These are phyloP conservation scores for Neosalanx taihuensis DNA, from an alignment of 2,797 vertebrate species.

Conservation along the genomic window DNA sequence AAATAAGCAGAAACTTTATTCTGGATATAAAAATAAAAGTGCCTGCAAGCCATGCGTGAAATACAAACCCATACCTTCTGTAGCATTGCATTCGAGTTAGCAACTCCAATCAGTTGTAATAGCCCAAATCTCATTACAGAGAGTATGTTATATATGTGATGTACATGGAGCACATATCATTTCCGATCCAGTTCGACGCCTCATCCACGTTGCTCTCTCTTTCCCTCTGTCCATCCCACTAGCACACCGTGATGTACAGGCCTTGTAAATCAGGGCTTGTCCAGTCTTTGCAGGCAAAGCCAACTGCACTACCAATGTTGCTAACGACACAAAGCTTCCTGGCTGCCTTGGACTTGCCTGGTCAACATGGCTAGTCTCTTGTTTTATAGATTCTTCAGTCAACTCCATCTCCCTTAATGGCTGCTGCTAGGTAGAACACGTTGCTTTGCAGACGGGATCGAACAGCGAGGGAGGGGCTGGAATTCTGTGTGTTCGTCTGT, in stretches of 20 bases:
- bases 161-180: not conserved
- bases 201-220: not conserved
- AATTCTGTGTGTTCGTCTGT: constrained; percentile 42
- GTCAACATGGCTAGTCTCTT: constrained; percentile 26
- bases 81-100: not conserved
- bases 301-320: constrained; percentile 14
- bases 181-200: no score
- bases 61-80: not conserved
- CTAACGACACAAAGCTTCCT: constrained; percentile 19
- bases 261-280: constrained; percentile 28
- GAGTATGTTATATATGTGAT: not conserved
- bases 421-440: constrained; percentile 28
- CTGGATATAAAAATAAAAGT: not conserved
- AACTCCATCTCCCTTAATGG: constrained; percentile 43
- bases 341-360: constrained; percentile 21
- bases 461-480: constrained; percentile 29
- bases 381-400: constrained; percentile 50
- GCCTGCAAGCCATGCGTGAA: not conserved
- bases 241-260: not conserved
- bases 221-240: not conserved
- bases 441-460: constrained; percentile 24
- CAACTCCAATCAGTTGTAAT: not conserved
- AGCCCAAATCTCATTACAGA: not conserved
- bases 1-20: constrained; percentile 28
- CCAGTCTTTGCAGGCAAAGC: constrained; percentile 1